Evolutionary conservation across 1,140 invertebrate genomes (phyloP).

Genomic region (Drosophila ercepeae): DNA sequence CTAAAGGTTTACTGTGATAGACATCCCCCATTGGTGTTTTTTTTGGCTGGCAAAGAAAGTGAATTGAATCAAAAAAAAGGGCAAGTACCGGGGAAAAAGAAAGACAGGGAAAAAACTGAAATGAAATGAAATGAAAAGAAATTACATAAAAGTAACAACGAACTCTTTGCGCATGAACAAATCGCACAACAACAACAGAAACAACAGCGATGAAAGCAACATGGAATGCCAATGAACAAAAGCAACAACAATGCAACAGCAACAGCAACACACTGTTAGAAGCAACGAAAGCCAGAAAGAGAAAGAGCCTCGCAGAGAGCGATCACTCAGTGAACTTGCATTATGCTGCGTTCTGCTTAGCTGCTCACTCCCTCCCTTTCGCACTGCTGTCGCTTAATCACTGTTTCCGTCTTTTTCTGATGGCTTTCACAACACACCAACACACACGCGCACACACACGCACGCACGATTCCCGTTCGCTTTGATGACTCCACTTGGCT

Average conservation of each 20-base stretch:
- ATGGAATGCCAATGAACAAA: conserved; percentile 47
- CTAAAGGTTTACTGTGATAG: not conserved
- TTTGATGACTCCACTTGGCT: conserved; percentile 44
- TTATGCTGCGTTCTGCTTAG: conserved; percentile 41
- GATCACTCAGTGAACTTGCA: conserved; percentile 55
- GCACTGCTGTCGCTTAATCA: not conserved
- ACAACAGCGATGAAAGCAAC: conserved; percentile 9
- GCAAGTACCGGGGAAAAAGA: conserved; percentile 36
- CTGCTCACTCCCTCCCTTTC: conserved; percentile 26
- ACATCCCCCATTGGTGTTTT: not conserved
- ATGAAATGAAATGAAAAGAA: conserved; percentile 72
- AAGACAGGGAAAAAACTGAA: conserved; percentile 20
- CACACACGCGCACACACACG: not conserved
- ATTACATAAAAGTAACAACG: conserved; percentile 81
- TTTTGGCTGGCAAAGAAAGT: conserved; percentile 63
- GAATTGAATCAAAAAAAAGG: conserved; percentile 56
- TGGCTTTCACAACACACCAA: conserved; percentile 69
- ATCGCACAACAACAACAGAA: conserved; percentile 19
- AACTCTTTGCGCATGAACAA: conserved; percentile 61
- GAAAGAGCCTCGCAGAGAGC: conserved; percentile 14
- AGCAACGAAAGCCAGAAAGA: conserved; percentile 33
- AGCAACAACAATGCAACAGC: conserved; percentile 2
- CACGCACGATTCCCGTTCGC: conserved; percentile 56
- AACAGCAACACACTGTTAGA: conserved; percentile 37
- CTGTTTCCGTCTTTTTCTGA: not conserved